Base-by-base conservation (phyloP, 2,888 invertebrate genomes). In the Cryptops parisi region DNA sequence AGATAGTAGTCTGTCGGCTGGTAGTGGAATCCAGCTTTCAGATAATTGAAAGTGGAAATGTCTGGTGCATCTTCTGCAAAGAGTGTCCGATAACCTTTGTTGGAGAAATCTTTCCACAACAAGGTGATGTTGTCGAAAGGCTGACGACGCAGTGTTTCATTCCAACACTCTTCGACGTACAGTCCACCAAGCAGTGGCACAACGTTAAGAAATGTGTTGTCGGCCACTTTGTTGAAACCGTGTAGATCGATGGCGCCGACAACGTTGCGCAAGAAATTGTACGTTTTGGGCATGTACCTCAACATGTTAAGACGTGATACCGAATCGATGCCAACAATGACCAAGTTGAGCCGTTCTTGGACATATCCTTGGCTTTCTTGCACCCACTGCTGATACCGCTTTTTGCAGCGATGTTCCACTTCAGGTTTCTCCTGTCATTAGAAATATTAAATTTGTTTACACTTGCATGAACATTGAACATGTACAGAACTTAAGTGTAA, bases 321-420 rank as follows among this genome's bases (percentile, higher is more conserved):
- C 44, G 86, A 84, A 64, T 90, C 89, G 61, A 91, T 80, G 39
- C 89, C 90, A 19, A 93, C 66, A 64, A 89, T 72, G 26, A 90
- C 68, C 0, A 91, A 78, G 64, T 80, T 83, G 19, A 80, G 68
- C n/a, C 53, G 21, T 15, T 54, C 54, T 6, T 19, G 24, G 6
- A 52, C 21, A 9, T 21, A n/a, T 19, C 27, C 45, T 25, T 43
- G n/a, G 17, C 39, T 52, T 44, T 43, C 15, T 3, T 19, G 26
- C 5, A 44, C n/a, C 52, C 52, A 52, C 9, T 52, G 3, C 2
- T 26, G n/a, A 26, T 19, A 52, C 22, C 44, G 5, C 5, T 44
- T 27, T 6, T 25, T 2, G 17, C 52, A 52, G 6, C 52, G 25
- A n/a, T 44, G 22, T 27, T 52, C 52, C 15, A 52, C 19, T 5